Percentiles rank a stretch among this genome's conserved stretches.
These are phyloP conservation scores for Rhincodon typus DNA, from an alignment of 2,797 vertebrate genomes.

Conservation along the genomic window DNA sequence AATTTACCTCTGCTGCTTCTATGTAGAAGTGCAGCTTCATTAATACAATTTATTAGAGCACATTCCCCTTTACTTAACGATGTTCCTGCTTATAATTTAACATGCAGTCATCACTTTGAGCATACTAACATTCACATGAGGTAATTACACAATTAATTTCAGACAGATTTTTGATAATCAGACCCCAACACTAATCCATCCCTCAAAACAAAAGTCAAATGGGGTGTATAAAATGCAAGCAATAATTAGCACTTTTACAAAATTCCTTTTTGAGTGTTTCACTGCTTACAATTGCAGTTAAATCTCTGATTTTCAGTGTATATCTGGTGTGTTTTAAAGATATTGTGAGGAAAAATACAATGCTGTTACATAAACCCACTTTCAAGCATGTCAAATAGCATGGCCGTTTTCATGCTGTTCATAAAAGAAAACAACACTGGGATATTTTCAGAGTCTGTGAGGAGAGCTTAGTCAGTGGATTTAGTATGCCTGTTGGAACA, in stretches of 20 bases:
- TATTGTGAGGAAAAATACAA: background rate
- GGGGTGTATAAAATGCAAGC: background rate
- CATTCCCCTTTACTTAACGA: background rate
- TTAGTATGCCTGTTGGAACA: constrained; percentile 18
- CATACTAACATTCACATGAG: background rate
- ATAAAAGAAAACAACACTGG: background rate
- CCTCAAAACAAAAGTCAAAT: background rate
- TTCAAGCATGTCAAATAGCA: background rate
- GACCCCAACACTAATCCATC: background rate
- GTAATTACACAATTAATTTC: background rate
- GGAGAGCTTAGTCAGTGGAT: constrained; percentile 13
- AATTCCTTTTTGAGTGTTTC: background rate
- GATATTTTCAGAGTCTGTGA: background rate
- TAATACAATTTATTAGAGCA: background rate
- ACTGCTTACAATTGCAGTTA: background rate
- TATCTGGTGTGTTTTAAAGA: background rate
- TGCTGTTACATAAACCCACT: background rate
- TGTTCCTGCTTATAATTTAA: constrained; percentile 5
- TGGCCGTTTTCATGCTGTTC: background rate
- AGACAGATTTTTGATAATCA: background rate
- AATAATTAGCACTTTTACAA: background rate
- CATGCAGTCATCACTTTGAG: background rate
- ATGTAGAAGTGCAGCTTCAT: background rate
- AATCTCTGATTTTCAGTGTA: background rate
- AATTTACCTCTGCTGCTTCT: background rate